These are phyloP conservation scores for Tragopan temminckii DNA, from an alignment of 2,797 vertebrate genomes.

Conservation along the genomic window DNA sequence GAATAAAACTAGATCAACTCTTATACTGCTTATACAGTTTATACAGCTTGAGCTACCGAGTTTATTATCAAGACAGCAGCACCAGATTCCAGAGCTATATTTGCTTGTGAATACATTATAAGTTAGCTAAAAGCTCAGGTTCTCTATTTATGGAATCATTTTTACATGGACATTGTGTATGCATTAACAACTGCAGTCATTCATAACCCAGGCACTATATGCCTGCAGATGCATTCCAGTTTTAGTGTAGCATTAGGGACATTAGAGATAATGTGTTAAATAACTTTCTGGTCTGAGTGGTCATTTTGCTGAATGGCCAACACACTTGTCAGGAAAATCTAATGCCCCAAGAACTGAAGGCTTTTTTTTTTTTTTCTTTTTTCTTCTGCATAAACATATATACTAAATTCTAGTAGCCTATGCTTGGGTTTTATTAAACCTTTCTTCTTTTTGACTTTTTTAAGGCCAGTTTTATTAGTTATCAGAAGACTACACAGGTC, in stretches of 20 bases:
- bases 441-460: background rate
- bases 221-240: background rate
- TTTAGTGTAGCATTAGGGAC: background rate
- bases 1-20: background rate
- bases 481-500: background rate
- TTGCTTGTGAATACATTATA: background rate
- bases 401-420: background rate
- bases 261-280: background rate
- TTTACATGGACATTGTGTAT: background rate
- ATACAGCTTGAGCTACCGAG: background rate
- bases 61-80: background rate
- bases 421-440: background rate
- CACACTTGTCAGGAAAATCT: background rate
- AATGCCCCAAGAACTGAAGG: background rate
- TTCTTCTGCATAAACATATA: fast-evolving
- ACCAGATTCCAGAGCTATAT: background rate
- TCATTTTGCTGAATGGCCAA: background rate
- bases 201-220: background rate
- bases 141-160: background rate
- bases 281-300: background rate
- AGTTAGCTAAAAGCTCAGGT: background rate
- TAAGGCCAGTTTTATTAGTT: background rate
- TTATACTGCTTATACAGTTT: background rate
- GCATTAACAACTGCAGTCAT: background rate
- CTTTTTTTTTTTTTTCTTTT: fast-evolving